Conservation (phyloP, 2,888 invertebrate species). For the Leucania comma region DNA sequence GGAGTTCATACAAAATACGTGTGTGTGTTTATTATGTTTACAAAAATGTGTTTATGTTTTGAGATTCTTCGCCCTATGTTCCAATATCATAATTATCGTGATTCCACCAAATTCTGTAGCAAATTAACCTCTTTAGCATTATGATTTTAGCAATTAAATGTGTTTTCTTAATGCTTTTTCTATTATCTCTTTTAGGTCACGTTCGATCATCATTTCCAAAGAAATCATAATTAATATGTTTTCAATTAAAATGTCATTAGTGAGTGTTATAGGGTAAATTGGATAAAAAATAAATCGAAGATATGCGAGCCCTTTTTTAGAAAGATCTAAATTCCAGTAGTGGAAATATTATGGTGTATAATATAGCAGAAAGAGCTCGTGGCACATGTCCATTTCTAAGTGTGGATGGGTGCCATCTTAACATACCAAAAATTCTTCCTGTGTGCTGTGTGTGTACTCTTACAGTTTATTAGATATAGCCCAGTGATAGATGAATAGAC, state of each 20-base stretch:
- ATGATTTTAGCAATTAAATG: conserved; percentile 36
- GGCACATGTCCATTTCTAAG: too few relatives aligned
- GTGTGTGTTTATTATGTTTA: too few relatives aligned
- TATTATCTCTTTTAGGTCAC: conserved; percentile 62
- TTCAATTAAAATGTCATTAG: conserved; percentile 56
- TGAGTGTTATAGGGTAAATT: conserved; percentile 28
- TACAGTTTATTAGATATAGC: too few relatives aligned
- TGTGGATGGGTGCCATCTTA: too few relatives aligned
- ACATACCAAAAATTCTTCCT: too few relatives aligned
- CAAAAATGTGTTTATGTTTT: too few relatives aligned
- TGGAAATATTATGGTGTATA: background rate
- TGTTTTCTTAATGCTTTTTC: conserved; percentile 59
- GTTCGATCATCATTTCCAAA: conserved; percentile 52
- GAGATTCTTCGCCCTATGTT: too few relatives aligned
- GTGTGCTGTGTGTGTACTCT: too few relatives aligned
- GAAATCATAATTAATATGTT: conserved; percentile 49
- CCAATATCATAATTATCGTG: too few relatives aligned
- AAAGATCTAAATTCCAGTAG: background rate
- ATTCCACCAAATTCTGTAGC: conserved; percentile 9
- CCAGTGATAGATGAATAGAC: too few relatives aligned
- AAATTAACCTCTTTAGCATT: conserved; percentile 50
- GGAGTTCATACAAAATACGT: too few relatives aligned
- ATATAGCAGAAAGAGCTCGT: too few relatives aligned
- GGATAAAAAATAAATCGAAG: background rate
- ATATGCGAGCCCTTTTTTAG: background rate